Base-by-base conservation (phyloP, 1,140 invertebrate genomes). In the Diachasmimorpha longicaudata region DNA sequence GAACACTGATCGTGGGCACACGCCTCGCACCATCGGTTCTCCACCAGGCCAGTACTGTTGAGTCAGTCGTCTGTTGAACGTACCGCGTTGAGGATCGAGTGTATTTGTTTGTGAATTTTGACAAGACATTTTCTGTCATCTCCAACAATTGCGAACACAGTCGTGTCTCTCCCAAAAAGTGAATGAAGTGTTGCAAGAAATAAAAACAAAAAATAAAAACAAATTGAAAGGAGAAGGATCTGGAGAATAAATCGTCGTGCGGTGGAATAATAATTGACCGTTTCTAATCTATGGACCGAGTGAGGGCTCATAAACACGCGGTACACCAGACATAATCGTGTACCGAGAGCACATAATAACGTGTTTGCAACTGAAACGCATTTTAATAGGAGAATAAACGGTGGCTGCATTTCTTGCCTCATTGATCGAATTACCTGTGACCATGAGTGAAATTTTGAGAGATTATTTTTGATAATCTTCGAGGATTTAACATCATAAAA, bases 1-100 rank as follows among this genome's bases (percentile, higher is more conserved):
- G 82, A 84, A 84, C 80, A 79, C 79, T 63, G 14, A 81, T 80
- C 84, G 85, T 87, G 83, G 87, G 85, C 83, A 85, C 84, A 86
- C 86, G 85, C 85, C 85, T 87, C 81, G 80, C 79, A 82, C 82
- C 80, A 78, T 84, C 84, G 79, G 78, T n/a, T n/a, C 79, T 75
- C 75, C 69, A 63, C 67, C 63, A 73, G 21, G 3, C 71, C 58
- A 63, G 5, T 23, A 25, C 58, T 19, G n/a, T 63, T 79, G 76
- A 79, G 80, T 81, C 80, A 76, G 76, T 78, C 77, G 77, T 69
- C 77, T 75, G 63, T 79, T 76, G 67, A 74, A 80, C 78, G 79
- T 63, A 63, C 4, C 58, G 58, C 21, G 58, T 19, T 63, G 23
- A 63, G 58, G 58, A 63, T 63, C 58, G 58, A 63, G 58, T 63